These are phyloP conservation scores for Todiramphus chloris DNA, from an alignment of 2,113 vertebrate genomes.

Conservation along the genomic window DNA sequence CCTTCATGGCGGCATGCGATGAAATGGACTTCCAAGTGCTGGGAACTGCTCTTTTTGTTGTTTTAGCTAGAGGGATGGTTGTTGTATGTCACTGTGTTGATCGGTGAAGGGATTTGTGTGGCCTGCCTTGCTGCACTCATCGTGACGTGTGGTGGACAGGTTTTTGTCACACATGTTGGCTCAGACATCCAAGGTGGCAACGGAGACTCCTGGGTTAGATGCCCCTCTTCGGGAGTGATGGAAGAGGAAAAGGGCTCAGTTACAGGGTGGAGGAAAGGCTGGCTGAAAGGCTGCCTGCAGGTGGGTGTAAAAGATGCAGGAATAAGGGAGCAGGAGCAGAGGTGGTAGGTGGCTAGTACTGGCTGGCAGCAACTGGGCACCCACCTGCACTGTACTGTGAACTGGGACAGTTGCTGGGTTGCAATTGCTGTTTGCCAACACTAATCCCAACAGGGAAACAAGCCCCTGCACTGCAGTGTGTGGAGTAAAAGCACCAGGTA, in stretches of 20 bases:
- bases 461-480: not conserved
- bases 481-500: not conserved
- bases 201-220: rapidly evolving
- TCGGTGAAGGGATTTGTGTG: not conserved
- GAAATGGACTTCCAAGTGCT: not conserved
- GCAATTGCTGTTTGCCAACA: not conserved
- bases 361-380: not conserved
- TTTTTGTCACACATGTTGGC: not conserved
- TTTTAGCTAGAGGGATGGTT: not conserved
- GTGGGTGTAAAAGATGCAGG: not conserved
- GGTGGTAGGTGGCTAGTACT: not conserved
- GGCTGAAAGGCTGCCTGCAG: not conserved
- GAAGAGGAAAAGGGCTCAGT: not conserved
- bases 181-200: not conserved
- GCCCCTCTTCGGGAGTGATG: not conserved
- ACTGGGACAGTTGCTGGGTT: not conserved
- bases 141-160: rapidly evolving
- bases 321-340: not conserved
- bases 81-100: not conserved
- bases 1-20: not conserved
- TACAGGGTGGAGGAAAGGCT: not conserved
- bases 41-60: not conserved
- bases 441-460: not conserved
- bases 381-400: not conserved
- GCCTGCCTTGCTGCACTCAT: not conserved